phyloP scores from a whole-genome alignment of 2,888 invertebrate genomes.

The Noctuana brunneofusca region DNA sequence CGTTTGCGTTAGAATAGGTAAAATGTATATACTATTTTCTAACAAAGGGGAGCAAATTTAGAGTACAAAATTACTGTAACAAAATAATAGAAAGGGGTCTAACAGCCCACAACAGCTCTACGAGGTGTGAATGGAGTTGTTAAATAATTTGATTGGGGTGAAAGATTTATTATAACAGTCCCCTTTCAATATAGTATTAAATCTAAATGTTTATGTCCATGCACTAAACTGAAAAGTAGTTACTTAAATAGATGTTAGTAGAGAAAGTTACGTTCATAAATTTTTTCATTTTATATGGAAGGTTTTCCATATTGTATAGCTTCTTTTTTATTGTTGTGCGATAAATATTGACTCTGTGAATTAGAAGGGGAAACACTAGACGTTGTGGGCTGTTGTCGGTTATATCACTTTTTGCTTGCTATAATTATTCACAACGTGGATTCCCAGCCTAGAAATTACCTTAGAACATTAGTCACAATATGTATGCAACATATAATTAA shows the following conservation, averaged over 20 bases:
- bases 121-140: slow-evolving; percentile 5
- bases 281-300: too few relatives aligned
- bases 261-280: too few relatives aligned
- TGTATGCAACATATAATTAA: slow-evolving; percentile 25
- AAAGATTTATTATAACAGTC: slow-evolving; percentile 24
- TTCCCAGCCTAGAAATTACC: slow-evolving; percentile 34
- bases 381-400: slow-evolving; percentile 13
- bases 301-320: neutral
- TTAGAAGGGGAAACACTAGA: slow-evolving; percentile 18
- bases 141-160: slow-evolving; percentile 13
- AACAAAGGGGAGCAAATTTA: slow-evolving; percentile 1
- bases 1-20: neutral
- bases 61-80: slow-evolving; percentile 3
- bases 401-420: slow-evolving; percentile 23
- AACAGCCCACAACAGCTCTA: too few relatives aligned
- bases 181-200: neutral
- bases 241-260: neutral
- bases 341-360: slow-evolving; percentile 12
- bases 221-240: neutral
- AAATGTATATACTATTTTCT: neutral
- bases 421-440: slow-evolving; percentile 32
- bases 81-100: slow-evolving; percentile 17
- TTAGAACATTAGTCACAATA: slow-evolving; percentile 31
- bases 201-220: neutral
- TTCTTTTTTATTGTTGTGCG: neutral